Percentiles rank a stretch among this genome's conserved stretches.
phyloP scores from a whole-genome alignment of 2,888 invertebrate genomes.

The Drosophila monieri region DNA sequence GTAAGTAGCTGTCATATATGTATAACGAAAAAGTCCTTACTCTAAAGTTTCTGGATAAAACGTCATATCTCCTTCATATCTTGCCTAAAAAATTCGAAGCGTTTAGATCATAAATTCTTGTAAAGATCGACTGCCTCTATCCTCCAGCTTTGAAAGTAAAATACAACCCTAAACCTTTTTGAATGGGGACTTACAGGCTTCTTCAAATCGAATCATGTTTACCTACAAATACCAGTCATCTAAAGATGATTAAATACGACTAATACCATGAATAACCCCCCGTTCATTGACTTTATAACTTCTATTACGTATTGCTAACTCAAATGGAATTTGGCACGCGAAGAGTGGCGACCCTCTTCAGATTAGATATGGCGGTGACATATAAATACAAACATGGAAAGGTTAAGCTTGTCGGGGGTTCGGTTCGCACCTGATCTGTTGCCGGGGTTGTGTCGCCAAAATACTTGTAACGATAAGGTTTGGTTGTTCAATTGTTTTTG shows the following conservation, averaged over 20 bases:
- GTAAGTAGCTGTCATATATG: too few relatives aligned
- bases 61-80: too few relatives aligned
- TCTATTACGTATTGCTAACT: conserved; percentile 37
- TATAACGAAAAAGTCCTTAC: too few relatives aligned
- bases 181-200: too few relatives aligned
- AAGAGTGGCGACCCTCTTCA: conserved; percentile 40
- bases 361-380: conserved; percentile 60
- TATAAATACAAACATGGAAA: background rate
- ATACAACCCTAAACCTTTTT: too few relatives aligned
- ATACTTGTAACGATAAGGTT: conserved; percentile 29
- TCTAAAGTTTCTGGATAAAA: too few relatives aligned
- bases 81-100: too few relatives aligned
- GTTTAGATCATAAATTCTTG: too few relatives aligned
- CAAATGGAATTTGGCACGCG: conserved; percentile 48
- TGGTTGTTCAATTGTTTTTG: background rate
- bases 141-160: too few relatives aligned
- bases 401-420: conserved; percentile 18
- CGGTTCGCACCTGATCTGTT: conserved; percentile 36
- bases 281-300: background rate
- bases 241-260: background rate
- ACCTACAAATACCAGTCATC: background rate
- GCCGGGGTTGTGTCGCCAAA: conserved; percentile 5
- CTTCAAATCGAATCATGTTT: background rate
- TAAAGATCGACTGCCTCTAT: too few relatives aligned
- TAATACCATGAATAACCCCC: background rate